A percentile compares a stretch with the other conserved stretches of the same genome.
Conservation (phyloP, 2,888 invertebrate genomes). For the Gastracanthus pulcherrimus region DNA sequence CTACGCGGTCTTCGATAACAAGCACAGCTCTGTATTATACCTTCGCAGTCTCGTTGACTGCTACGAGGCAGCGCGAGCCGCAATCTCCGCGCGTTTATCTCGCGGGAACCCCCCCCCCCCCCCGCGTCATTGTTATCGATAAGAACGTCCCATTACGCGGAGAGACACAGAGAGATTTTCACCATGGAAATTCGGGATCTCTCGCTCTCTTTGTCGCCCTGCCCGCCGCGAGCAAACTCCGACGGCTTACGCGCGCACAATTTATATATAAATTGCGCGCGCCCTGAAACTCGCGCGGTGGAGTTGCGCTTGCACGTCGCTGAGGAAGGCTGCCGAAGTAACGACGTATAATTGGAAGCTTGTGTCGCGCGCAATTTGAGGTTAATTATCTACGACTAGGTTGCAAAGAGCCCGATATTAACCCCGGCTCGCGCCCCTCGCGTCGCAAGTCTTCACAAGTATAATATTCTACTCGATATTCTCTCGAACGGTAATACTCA, state of each 20-base stretch:
- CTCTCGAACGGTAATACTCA: too few species aligned
- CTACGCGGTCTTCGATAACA: too few species aligned
- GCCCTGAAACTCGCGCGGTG: neutral
- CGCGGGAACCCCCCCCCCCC: too few species aligned
- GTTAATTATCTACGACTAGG: constrained; percentile 20
- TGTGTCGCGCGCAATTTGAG: constrained; percentile 39
- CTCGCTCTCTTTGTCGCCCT: too few species aligned
- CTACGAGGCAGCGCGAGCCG: too few species aligned
- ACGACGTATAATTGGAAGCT: constrained; percentile 21
- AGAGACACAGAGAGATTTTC: neutral
- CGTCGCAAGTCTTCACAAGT: neutral
- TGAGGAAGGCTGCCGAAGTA: neutral
- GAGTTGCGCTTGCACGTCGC: neutral
- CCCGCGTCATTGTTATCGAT: too few species aligned
- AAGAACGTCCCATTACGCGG: neutral
- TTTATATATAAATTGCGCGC: constrained; percentile 5
- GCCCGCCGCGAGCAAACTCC: too few species aligned
- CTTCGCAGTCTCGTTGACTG: too few species aligned
- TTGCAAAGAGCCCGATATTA: constrained; percentile 2
- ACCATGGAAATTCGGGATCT: neutral
- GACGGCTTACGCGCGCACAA: neutral
- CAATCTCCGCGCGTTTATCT: too few species aligned
- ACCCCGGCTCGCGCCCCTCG: neutral
- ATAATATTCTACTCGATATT: too few species aligned
- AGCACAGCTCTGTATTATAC: too few species aligned